Conservation (phyloP, 1,140 invertebrate genomes). For the Monochamus saltuarius region DNA sequence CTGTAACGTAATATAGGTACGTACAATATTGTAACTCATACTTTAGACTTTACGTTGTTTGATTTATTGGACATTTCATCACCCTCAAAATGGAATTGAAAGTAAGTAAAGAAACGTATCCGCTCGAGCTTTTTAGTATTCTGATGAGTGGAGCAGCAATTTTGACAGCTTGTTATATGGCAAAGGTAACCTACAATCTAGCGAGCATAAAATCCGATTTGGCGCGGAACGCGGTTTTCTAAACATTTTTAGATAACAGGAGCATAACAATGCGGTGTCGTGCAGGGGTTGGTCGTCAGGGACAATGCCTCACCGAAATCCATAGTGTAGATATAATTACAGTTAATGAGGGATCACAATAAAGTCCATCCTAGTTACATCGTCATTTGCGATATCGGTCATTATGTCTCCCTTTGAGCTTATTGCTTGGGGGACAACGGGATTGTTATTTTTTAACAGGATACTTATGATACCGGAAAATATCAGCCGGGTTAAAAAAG, state of each 20-base stretch:
- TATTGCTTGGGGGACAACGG: conserved; percentile 18
- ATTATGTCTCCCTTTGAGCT: conserved; percentile 22
- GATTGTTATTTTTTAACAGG: conserved; percentile 13
- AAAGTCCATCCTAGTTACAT: conserved; percentile 19
- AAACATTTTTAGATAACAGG: conserved; percentile 7
- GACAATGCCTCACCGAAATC: conserved; percentile 14
- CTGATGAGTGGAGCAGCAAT: no score
- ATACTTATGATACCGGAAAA: conserved; percentile 14
- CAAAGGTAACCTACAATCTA: neutral
- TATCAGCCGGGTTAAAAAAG: conserved; percentile 14
- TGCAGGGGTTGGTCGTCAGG: conserved; percentile 2
- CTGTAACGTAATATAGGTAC: no score
- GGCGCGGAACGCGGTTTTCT: conserved; percentile 11
- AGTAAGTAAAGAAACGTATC: no score
- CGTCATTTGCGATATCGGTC: conserved; percentile 23
- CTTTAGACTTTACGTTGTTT: no score
- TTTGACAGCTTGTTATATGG: no score
- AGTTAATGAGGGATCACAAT: conserved; percentile 22
- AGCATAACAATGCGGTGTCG: neutral
- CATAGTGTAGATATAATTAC: conserved; percentile 18
- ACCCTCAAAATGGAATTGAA: no score
- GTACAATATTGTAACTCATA: no score
- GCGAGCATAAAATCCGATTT: conserved; percentile 19
- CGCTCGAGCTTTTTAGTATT: no score
- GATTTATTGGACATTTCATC: no score